A percentile compares a stretch with the other conserved stretches of the same genome.
phyloP scores from a whole-genome alignment of 2,797 vertebrate species.

The Anabas testudineus region DNA sequence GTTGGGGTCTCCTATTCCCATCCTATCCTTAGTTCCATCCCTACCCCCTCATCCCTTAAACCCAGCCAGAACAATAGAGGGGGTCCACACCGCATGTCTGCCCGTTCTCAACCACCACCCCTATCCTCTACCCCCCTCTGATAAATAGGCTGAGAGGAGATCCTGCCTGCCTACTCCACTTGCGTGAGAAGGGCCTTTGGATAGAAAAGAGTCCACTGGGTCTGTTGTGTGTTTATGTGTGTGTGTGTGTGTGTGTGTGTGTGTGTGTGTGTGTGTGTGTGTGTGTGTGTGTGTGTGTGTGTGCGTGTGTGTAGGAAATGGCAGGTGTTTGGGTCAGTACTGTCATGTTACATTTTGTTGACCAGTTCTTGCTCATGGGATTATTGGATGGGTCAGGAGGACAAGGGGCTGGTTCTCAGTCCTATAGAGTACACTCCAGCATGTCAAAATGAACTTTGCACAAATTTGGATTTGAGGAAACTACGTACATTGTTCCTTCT shows the following conservation, averaged over 20 bases:
- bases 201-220: slow-evolving; percentile 64
- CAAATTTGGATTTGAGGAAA: not conserved
- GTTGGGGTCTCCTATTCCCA: slow-evolving; percentile 77
- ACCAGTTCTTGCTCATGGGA: slow-evolving; percentile 56
- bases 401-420: slow-evolving; percentile 9
- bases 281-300: slow-evolving; percentile 33
- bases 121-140: slow-evolving; percentile 25
- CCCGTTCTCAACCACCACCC: slow-evolving; percentile 57
- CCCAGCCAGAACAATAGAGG: slow-evolving; percentile 78
- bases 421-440: not conserved
- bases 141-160: slow-evolving; percentile 72
- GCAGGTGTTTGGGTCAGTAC: slow-evolving; percentile 80
- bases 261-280: slow-evolving; percentile 37
- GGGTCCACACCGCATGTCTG: slow-evolving; percentile 68
- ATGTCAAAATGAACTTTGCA: not conserved
- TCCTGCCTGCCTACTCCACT: slow-evolving; percentile 69
- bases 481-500: not conserved
- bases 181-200: slow-evolving; percentile 74
- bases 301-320: slow-evolving; percentile 55
- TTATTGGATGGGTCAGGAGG: slow-evolving; percentile 43
- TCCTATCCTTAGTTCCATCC: slow-evolving; percentile 66
- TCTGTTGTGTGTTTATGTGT: slow-evolving; percentile 44
- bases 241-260: slow-evolving; percentile 33
- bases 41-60: slow-evolving; percentile 64
- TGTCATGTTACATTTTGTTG: slow-evolving; percentile 76